Base-by-base conservation (phyloP, 1,140 invertebrate species). In the Thereuonema tuberculata region DNA sequence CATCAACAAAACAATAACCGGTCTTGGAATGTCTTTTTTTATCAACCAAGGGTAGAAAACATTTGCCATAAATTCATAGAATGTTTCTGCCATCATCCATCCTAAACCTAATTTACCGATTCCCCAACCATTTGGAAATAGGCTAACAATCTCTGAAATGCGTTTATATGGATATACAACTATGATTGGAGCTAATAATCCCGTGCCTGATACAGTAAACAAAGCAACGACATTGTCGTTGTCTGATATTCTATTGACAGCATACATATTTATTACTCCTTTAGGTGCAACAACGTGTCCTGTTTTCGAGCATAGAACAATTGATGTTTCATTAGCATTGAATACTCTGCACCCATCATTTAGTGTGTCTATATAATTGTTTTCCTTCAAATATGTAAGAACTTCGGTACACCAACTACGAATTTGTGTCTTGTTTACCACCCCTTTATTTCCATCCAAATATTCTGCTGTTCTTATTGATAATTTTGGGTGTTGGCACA, bases 101-200 rank as follows among this genome's bases (percentile, higher is more conserved):
- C 56, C 56, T 2, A 37, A 47, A 23, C 48, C 46, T 14, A 12
- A 21, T 5, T 27, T 2, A 47, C 37, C 56, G 15, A 58, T 28
- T 20, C n/a, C 17, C n/a, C 23, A 58, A 17, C 28, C 43, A 21
- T 21, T 26, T n/a, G 31, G 56, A 2, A 48, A 21, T 14, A 21
- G 48, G 12, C 2, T 1, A 21, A 21, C 12, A 47, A 58, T 48
- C 14, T 58, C 56, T 21, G n/a, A 2, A 15, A 71, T 63, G 43
- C 66, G 57, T 60, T 66, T 56, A 67, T 69, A 78, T 70, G 65
- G 63, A 61, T 67, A 74, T 67, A 69, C 72, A 23, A 72, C 60
- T 64, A 70, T 67, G 0, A 68, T 67, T 21, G 64, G 68, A 23
- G 61, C 28, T 17, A 64, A 27, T 29, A 62, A 29, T 17, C 68